Base-by-base conservation (phyloP, 2,797 vertebrate species). In the Tapera naevia region DNA sequence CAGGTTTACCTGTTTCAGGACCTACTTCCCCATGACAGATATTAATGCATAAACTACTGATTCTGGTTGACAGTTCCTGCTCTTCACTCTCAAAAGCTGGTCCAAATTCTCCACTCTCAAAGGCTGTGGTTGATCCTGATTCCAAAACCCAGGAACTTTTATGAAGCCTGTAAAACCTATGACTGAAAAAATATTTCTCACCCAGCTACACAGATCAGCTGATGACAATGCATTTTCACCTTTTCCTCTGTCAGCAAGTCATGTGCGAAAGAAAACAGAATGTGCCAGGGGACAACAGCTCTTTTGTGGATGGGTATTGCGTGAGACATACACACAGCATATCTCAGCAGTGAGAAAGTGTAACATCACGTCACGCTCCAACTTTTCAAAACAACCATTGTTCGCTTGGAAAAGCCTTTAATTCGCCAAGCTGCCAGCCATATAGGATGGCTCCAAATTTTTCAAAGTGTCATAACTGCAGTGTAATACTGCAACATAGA, bases 81-180 rank as follows among this genome's bases (percentile, higher is more conserved):
- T 43, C 58, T 69, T 57, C 61, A 27, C 17, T 23, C 93, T 12
- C 13, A 78, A 71, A 48, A 8, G 33, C 43, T 73, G 69, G 61
- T 67, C 73, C 22, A 62, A 60, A 37, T 70, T 60, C 71, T 64
- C 60, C 17, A 6, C 23, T 64, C 72, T n/a, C 37, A 45, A 73
- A 67, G 1, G 4, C 4, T 27, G 19, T 3, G 43, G 13, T 6
- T 0, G 0, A 71, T 50, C 35, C 57, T 0, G 0, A 70, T 30
- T 71, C 60, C 53, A 41, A 90, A n/a, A 89, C 11, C 16, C 23
- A 53, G 46, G 3, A 70, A 18, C 35, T 83, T 83, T 4, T 5
- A 58, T 5, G 13, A 83, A 76, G 22, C 5, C 74, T 33, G 24
- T 15, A 84, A 80, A 82, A 62, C 13, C 15, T 33, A 3, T 0